Conservation (phyloP, 64 coral and sea anemone genomes). For the Montipora sp. region DNA sequence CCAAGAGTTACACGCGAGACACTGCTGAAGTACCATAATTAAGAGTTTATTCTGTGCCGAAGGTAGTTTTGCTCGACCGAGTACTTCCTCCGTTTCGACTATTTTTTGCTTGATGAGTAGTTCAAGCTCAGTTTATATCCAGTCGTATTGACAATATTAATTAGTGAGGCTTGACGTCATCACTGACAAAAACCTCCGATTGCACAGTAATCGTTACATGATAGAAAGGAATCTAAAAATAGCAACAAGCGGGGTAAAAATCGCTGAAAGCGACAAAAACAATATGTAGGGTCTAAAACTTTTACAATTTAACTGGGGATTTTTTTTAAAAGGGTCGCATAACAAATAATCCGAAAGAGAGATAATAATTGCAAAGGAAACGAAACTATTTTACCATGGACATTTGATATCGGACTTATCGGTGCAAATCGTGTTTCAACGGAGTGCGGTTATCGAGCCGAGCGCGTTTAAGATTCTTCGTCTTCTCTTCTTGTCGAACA, state of each 20-base stretch:
- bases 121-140: too few relatives aligned
- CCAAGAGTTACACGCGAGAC: conserved; percentile 32
- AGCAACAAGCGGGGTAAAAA: background rate
- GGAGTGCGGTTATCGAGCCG: background rate
- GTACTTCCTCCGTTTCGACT: background rate
- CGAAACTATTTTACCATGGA: background rate
- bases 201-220: background rate
- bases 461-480: too few relatives aligned
- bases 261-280: conserved; percentile 1
- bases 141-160: background rate
- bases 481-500: too few relatives aligned
- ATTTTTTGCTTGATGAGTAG: background rate
- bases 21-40: conserved; percentile 33
- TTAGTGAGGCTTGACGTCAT: background rate
- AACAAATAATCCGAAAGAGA: background rate
- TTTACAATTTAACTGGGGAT: background rate
- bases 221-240: background rate
- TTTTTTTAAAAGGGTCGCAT: background rate
- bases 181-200: background rate
- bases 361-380: background rate
- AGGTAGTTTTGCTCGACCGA: background rate
- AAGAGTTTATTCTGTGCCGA: background rate
- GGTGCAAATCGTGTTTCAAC: background rate
- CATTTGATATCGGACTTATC: background rate
- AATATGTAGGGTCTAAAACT: background rate